Evolutionary conservation across 2,888 invertebrate species (phyloP).

Genomic region (Andricus curvator): DNA sequence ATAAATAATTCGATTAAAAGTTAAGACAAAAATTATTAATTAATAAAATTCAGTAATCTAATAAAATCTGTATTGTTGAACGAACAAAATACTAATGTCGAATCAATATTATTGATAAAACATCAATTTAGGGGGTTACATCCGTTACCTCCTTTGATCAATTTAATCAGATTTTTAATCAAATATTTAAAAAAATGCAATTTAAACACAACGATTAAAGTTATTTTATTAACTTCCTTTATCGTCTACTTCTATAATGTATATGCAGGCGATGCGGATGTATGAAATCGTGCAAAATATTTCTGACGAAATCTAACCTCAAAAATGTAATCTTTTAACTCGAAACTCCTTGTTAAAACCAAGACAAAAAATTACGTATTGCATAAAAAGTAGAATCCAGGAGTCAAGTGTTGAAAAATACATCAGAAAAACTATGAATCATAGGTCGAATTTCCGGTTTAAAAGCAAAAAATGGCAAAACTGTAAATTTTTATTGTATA

Average conservation of each 20-base stretch:
- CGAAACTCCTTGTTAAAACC: background rate
- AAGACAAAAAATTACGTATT: background rate
- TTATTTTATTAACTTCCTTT: background rate
- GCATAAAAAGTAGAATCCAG: background rate
- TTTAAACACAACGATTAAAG: background rate
- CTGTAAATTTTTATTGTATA: background rate
- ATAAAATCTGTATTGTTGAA: too few species aligned
- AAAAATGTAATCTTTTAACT: background rate
- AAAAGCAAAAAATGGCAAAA: background rate
- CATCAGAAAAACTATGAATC: background rate
- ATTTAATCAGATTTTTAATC: background rate
- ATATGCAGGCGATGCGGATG: background rate
- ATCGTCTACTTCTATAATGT: background rate
- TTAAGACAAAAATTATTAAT: too few species aligned
- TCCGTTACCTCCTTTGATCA: background rate
- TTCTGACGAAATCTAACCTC: constrained; percentile 22
- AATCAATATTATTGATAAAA: background rate
- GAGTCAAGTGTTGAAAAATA: background rate
- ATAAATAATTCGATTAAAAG: too few species aligned
- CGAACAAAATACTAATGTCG: background rate
- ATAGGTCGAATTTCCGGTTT: background rate
- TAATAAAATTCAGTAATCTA: too few species aligned
- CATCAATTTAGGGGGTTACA: background rate
- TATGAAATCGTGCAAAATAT: background rate
- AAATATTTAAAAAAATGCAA: background rate